phyloP scores from a whole-genome alignment of 2,113 vertebrate species.

The Elachura formosa region DNA sequence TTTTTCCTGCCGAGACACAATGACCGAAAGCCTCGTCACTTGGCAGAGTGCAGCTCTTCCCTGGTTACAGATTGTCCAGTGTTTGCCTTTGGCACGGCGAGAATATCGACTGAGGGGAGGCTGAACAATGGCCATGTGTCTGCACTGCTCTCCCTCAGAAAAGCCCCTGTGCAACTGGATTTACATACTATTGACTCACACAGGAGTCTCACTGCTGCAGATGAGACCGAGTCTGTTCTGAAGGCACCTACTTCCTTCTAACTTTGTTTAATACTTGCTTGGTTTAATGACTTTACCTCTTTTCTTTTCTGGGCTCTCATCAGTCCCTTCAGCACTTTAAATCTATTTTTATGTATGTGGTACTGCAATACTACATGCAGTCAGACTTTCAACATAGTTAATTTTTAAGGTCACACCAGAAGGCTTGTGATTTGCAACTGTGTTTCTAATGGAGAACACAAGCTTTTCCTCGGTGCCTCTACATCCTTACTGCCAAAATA shows the following conservation, averaged over 20 bases:
- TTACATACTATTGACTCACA: neutral
- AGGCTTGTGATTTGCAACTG: neutral
- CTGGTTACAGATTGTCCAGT: neutral
- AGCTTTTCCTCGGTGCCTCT: neutral
- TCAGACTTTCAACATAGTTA: neutral
- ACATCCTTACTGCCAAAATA: neutral
- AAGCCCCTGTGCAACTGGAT: neutral
- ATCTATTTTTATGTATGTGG: too few species aligned
- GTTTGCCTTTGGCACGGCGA: neutral
- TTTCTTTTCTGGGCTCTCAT: neutral
- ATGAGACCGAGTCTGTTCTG: neutral
- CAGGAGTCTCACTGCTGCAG: neutral
- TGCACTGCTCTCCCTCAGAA: neutral
- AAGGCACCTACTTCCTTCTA: neutral
- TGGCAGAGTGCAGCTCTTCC: neutral
- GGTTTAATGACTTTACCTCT: neutral
- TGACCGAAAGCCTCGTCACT: neutral
- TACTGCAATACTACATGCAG: rapidly evolving
- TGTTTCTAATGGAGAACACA: neutral
- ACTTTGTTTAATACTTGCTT: neutral
- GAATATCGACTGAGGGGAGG: neutral
- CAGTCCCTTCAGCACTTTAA: neutral
- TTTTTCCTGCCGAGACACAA: constrained; percentile 70
- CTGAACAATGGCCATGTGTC: neutral
- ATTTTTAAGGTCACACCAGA: neutral